Conservation (phyloP, 2,888 invertebrate genomes). For the Pasiphila rectangulata region DNA sequence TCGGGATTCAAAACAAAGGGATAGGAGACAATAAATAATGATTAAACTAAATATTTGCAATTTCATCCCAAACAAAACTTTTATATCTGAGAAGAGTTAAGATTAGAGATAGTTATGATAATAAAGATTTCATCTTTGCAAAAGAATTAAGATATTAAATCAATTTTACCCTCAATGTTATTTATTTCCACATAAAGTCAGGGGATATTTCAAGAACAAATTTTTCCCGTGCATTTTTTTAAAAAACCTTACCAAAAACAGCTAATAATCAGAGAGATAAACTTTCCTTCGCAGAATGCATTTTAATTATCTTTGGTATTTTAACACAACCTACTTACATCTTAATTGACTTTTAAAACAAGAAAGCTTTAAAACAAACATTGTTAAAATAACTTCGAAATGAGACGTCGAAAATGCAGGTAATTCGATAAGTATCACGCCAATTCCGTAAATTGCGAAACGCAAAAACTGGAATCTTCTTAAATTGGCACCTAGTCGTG, state of each 20-base stretch:
- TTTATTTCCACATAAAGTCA: no score
- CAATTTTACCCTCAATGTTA: no score
- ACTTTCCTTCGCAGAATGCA: no score
- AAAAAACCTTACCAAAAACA: no score
- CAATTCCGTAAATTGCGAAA: constrained; percentile 24
- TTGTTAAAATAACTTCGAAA: constrained; percentile 6
- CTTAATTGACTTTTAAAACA: constrained; percentile 10
- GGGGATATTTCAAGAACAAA: no score
- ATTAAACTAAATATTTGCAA: not conserved
- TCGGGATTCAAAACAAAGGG: constrained; percentile 40
- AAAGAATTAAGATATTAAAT: no score
- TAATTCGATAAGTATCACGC: constrained; percentile 10
- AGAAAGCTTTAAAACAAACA: constrained; percentile 9
- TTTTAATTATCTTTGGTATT: no score
- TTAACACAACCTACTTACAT: constrained; percentile 2
- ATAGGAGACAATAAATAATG: not conserved
- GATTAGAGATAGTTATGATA: no score
- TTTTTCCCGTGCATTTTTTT: no score
- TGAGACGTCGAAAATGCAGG: constrained; percentile 6
- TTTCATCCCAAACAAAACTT: not conserved
- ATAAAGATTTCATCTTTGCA: no score
- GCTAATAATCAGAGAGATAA: no score
- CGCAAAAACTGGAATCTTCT: constrained; percentile 27
- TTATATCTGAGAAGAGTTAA: not conserved
- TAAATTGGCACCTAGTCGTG: constrained; percentile 48